phyloP scores from a whole-genome alignment of 2,888 invertebrate genomes.

The Myopa testacea region DNA sequence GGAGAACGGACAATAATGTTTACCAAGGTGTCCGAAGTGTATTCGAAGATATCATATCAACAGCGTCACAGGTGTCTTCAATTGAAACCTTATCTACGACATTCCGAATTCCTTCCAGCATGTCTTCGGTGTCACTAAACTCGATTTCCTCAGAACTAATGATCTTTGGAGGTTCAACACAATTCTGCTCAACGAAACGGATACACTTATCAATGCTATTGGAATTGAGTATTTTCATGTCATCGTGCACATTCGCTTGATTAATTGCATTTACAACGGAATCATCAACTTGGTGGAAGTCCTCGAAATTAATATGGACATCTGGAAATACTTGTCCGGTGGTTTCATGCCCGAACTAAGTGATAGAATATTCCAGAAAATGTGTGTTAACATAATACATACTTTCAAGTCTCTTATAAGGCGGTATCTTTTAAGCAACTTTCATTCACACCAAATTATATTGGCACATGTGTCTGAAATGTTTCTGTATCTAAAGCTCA shows the following conservation, averaged over 20 bases:
- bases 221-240: conserved; percentile 48
- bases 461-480: too few species aligned
- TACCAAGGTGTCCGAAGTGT: conserved; percentile 60
- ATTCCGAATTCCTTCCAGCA: conserved; percentile 86
- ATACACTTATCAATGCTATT: conserved; percentile 41
- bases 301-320: conserved; percentile 63
- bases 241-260: conserved; percentile 39
- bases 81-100: conserved; percentile 74
- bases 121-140: conserved; percentile 87
- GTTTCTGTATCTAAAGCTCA: too few species aligned
- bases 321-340: conserved; percentile 61
- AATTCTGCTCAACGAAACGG: conserved; percentile 31
- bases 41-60: conserved; percentile 61
- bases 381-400: too few species aligned
- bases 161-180: conserved; percentile 35
- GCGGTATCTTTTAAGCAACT: too few species aligned
- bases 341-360: conserved; percentile 20
- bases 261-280: conserved; percentile 46
- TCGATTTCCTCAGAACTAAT: conserved; percentile 70
- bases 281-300: conserved; percentile 55
- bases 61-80: conserved; percentile 66
- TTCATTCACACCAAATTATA: too few species aligned
- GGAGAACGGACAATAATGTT: neutral
- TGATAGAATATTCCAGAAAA: neutral
- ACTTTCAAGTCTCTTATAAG: too few species aligned